Percentiles rank a stretch among this genome's conserved stretches.
These are phyloP conservation scores for Eolophus roseicapilla DNA, from an alignment of 2,113 vertebrate species.

Conservation along the genomic window DNA sequence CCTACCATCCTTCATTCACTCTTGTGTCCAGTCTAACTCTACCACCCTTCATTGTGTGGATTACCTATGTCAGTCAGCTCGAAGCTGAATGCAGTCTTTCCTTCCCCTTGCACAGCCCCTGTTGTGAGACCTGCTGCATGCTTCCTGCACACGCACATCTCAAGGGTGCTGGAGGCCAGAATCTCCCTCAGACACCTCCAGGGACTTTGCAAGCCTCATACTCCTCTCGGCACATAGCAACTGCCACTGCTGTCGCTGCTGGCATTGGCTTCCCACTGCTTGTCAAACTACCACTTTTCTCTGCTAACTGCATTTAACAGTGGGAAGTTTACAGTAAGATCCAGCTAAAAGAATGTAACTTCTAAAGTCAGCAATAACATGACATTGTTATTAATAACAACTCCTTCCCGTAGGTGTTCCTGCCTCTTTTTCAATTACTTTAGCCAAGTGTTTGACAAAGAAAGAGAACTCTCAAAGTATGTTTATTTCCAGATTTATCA, in stretches of 20 bases:
- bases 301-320: neutral
- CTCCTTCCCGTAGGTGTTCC: neutral
- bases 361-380: neutral
- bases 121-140: rapidly evolving
- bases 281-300: neutral
- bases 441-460: neutral
- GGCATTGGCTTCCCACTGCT: neutral
- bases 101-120: neutral
- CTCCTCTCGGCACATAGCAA: rapidly evolving
- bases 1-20: neutral
- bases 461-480: neutral
- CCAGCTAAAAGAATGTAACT: neutral
- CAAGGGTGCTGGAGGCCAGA: neutral
- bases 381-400: neutral
- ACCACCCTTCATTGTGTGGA: neutral
- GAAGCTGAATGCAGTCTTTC: neutral
- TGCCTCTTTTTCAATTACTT: neutral
- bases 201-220: neutral
- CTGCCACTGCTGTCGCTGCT: neutral
- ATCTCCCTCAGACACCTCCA: neutral
- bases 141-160: neutral
- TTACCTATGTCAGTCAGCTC: neutral
- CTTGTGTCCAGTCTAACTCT: neutral
- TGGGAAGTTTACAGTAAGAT: neutral
- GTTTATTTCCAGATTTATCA: neutral